Evolutionary conservation across 2,113 vertebrate species (phyloP).

Genomic region (Microtus oregoni): DNA sequence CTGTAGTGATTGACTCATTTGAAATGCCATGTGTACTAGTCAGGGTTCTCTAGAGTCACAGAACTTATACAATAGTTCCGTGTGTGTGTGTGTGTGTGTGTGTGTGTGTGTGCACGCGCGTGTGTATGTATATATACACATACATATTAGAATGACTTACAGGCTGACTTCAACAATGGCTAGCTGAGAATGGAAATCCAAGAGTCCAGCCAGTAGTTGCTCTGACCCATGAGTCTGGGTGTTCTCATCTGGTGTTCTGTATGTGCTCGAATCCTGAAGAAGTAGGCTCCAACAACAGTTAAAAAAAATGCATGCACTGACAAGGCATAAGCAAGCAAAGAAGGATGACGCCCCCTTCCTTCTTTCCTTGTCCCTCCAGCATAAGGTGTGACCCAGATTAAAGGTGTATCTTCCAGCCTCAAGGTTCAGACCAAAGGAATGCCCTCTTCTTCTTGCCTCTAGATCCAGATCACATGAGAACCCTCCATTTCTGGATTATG

Average conservation of each 20-base stretch:
- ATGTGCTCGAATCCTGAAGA: background rate
- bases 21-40: conserved; percentile 64
- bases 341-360: background rate
- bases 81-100: no score
- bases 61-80: background rate
- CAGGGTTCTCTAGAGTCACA: background rate
- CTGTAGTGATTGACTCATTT: conserved; percentile 77
- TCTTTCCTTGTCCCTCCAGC: background rate
- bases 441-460: background rate
- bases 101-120: no score
- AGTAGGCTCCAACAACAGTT: background rate
- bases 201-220: background rate
- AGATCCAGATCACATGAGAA: background rate
- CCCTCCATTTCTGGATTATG: background rate
- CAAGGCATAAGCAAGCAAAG: background rate
- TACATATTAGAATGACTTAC: background rate
- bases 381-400: background rate
- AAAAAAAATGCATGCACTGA: background rate
- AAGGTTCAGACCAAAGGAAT: background rate
- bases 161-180: background rate
- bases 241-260: background rate
- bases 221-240: background rate
- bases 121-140: no score
- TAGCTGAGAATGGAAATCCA: background rate
- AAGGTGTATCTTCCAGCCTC: background rate